A percentile compares a stretch with the other conserved stretches of the same genome.
These are phyloP conservation scores for Atractosteus spatula DNA, from an alignment of 2,113 vertebrate species.

Conservation along the genomic window DNA sequence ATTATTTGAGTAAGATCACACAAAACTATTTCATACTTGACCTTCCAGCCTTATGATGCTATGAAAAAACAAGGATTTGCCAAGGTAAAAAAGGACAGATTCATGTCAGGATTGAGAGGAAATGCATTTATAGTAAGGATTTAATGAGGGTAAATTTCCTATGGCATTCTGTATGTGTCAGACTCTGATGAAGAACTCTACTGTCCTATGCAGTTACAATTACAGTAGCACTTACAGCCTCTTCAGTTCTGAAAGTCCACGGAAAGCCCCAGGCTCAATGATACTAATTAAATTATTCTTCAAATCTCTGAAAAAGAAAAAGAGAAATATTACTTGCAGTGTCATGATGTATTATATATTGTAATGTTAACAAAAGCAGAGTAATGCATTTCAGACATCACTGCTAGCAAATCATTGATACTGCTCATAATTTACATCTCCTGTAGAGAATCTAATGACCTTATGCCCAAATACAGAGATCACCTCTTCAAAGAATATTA, in stretches of 20 bases:
- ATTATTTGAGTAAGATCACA: too few relatives aligned
- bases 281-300: constrained; percentile 83
- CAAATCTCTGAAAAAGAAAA: constrained; percentile 71
- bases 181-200: neutral
- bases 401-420: neutral
- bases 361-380: neutral
- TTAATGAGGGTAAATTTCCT: too few relatives aligned
- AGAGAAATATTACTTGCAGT: constrained; percentile 8
- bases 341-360: neutral
- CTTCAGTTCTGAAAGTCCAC: constrained; percentile 73
- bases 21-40: too few relatives aligned
- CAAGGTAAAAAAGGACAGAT: too few relatives aligned
- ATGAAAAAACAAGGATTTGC: too few relatives aligned
- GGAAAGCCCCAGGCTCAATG: constrained; percentile 77
- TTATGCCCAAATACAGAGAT: constrained; percentile 2
- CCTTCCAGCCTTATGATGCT: too few relatives aligned
- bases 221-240: constrained; percentile 69
- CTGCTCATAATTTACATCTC: too few relatives aligned
- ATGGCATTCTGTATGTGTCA: neutral
- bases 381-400: neutral
- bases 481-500: neutral
- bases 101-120: too few relatives aligned
- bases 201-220: neutral
- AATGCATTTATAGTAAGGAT: too few relatives aligned
- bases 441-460: neutral